A percentile compares a stretch with the other conserved stretches of the same genome.
phyloP scores from a whole-genome alignment of 2,888 invertebrate genomes.

The Drosophila bunnanda region DNA sequence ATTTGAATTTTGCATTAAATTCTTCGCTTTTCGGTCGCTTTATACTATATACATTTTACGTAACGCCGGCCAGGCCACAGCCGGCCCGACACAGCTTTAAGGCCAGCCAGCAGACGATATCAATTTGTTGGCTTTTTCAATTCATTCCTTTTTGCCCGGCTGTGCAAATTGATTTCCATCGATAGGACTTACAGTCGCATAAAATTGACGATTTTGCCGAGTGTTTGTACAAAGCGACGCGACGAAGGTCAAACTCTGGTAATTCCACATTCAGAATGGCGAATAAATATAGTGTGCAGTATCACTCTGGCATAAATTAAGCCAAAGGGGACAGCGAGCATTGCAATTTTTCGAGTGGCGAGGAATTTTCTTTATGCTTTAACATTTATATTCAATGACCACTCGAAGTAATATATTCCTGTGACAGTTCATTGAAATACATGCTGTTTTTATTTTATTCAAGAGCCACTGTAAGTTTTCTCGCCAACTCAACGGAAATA shows the following conservation, averaged over 20 bases:
- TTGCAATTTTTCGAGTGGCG: background rate
- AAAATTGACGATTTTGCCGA: slow-evolving; percentile 60
- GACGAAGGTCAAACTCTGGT: slow-evolving; percentile 24
- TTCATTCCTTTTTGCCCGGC: slow-evolving; percentile 22
- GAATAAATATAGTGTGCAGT: slow-evolving; percentile 1
- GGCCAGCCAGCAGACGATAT: slow-evolving; percentile 40
- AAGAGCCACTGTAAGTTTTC: slow-evolving; percentile 4
- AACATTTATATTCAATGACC: slow-evolving; percentile 22
- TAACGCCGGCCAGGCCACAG: slow-evolving; percentile 1
- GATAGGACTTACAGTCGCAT: slow-evolving; percentile 62
- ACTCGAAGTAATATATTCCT: slow-evolving; percentile 22
- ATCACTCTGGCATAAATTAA: slow-evolving; percentile 6
- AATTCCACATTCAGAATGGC: slow-evolving; percentile 3
- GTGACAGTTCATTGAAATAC: slow-evolving; percentile 1
- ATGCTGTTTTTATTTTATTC: background rate
- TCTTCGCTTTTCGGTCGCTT: slow-evolving; percentile 8
- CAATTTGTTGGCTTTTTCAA: slow-evolving; percentile 57
- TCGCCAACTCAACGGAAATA: slow-evolving; percentile 13
- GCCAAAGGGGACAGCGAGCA: background rate
- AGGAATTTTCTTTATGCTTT: slow-evolving; percentile 1
- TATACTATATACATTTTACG: slow-evolving; percentile 15
- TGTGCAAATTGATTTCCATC: slow-evolving; percentile 69
- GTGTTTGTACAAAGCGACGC: slow-evolving; percentile 29
- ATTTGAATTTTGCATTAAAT: slow-evolving; percentile 58
- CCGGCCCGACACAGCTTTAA: slow-evolving; percentile 30